A percentile compares a stretch with the other conserved stretches of the same genome.
These are phyloP conservation scores for Tympanuchus pallidicinctus DNA, from an alignment of 2,113 vertebrate species.

Conservation along the genomic window DNA sequence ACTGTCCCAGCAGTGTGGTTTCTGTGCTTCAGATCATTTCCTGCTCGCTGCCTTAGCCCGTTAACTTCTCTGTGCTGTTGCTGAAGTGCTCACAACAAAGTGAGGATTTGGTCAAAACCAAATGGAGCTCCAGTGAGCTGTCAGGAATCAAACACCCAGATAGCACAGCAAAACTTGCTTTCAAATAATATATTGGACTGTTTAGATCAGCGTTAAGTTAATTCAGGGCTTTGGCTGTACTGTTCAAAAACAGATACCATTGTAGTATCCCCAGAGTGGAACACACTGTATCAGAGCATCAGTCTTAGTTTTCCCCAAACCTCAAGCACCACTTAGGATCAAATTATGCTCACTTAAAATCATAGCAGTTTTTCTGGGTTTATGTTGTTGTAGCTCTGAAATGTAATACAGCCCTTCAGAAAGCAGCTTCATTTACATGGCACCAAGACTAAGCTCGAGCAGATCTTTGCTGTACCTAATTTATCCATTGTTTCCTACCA, in stretches of 20 bases:
- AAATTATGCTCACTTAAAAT: neutral
- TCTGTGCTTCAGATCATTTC: neutral
- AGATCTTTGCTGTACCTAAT: neutral
- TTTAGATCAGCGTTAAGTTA: neutral
- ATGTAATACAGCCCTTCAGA: accelerated
- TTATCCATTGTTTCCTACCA: neutral
- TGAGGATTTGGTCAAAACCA: accelerated
- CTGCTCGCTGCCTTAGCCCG: neutral
- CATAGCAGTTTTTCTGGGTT: neutral
- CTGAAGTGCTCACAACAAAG: neutral
- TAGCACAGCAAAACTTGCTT: neutral
- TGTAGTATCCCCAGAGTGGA: neutral
- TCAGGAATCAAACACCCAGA: neutral
- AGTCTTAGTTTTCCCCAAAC: neutral
- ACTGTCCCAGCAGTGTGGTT: neutral
- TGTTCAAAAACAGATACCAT: neutral
- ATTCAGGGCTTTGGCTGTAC: neutral
- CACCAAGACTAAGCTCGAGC: neutral
- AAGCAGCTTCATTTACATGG: neutral
- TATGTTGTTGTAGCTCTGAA: neutral
- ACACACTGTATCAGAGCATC: neutral
- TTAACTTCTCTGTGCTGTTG: neutral
- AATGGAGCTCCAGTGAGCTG: neutral
- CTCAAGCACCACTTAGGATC: neutral
- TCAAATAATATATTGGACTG: neutral